Evolutionary conservation across 2,888 invertebrate species (phyloP).

Genomic region (Vanessa cardui): DNA sequence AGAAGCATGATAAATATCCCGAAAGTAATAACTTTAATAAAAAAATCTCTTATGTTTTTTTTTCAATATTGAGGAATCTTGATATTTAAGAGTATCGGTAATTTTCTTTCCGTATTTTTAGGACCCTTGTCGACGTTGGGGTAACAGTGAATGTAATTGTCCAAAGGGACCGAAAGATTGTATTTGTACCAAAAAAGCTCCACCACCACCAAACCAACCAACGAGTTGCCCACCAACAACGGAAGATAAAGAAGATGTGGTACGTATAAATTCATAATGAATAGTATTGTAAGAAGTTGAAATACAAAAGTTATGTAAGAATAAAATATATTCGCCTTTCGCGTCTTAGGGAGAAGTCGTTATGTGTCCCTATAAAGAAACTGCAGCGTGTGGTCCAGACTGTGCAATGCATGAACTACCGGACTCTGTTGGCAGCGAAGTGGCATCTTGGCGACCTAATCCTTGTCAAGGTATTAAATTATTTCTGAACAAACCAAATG

Average conservation of each 20-base stretch:
- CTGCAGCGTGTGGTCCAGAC: constrained; percentile 53
- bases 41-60: no score
- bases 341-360: constrained; percentile 46
- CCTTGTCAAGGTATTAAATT: constrained; percentile 52
- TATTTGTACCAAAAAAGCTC: constrained; percentile 57
- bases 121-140: constrained; percentile 68
- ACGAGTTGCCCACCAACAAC: constrained; percentile 48
- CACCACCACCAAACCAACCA: constrained; percentile 50
- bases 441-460: constrained; percentile 48
- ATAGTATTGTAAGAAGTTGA: no score
- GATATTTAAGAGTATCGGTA: no score
- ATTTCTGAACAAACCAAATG: no score
- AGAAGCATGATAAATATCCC: no score
- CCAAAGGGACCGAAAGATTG: constrained; percentile 66
- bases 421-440: constrained; percentile 46
- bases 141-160: constrained; percentile 65
- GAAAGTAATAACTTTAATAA: no score
- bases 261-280: constrained; percentile 31
- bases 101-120: constrained; percentile 36
- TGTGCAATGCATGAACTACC: constrained; percentile 51
- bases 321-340: background rate
- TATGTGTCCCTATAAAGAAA: constrained; percentile 53
- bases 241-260: constrained; percentile 49
- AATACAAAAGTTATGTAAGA: no score
- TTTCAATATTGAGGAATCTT: no score